Base-by-base conservation (phyloP, 2,113 vertebrate genomes). In the Crotalus viridis region DNA sequence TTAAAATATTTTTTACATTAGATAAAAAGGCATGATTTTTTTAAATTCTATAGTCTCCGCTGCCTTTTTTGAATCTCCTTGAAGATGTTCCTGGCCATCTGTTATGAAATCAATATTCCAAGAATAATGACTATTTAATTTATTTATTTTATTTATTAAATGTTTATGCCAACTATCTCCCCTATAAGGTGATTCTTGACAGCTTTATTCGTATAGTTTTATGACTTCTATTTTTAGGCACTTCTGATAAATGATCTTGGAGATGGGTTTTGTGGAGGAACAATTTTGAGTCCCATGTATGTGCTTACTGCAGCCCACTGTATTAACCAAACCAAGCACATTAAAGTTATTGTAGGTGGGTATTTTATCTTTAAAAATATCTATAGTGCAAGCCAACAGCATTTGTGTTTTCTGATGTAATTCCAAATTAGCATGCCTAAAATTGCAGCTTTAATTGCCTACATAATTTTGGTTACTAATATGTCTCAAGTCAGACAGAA, bases 231-330 rank as follows among this genome's bases (percentile, higher is more conserved):
- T n/a, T 91, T 33, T 0, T 88, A 99, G 99, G 99, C 99, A 55
- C 98, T 99, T 57, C 97, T 99, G 3, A 0, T 99, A 52, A 97
- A 98, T 0, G 98, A 99, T 51, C 92, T 97, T 0, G 87, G 97
- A 0, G 94, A 94, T 0, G 98, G 97, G 0, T 99, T 98, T 97
- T 99, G 99, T 8, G 99, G 99, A 10, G 99, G 99, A 93, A 99
- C 99, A 21, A 98, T 99, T 96, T 93, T 99, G 81, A 98, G 91
- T 1, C 93, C 98, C 39, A 95, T 97, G 86, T 97, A 98, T 54
- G 81, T 99, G 90, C 97, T 99, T 91, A 98, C 98, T 0, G 99
- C 99, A 0, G 99, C 99, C 87, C 99, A 99, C 95, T 99, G 99
- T 91, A 98, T 99, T 55, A 98, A 98, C 92, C 97, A 98, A 19